Conservation (phyloP, 1,140 invertebrate genomes). For the Drosophila kepulauana region DNA sequence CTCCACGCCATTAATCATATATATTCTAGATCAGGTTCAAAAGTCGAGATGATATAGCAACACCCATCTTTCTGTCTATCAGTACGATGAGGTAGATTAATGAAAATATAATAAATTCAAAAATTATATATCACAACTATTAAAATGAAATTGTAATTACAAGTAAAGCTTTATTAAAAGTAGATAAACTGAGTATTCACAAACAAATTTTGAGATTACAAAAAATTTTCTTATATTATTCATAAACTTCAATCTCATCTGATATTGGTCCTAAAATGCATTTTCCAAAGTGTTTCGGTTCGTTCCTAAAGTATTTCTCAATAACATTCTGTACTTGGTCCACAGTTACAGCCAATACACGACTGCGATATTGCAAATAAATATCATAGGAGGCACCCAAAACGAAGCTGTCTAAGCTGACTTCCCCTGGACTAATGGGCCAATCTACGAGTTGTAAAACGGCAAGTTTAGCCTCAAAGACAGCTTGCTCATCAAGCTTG, state of each 20-base stretch:
- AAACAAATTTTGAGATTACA: too few relatives aligned
- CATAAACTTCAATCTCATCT: background rate
- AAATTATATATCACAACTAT: too few relatives aligned
- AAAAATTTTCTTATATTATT: too few relatives aligned
- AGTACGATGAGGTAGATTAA: too few relatives aligned
- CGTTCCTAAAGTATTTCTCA: slow-evolving; percentile 88
- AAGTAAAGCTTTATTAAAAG: too few relatives aligned
- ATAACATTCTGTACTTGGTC: slow-evolving; percentile 89
- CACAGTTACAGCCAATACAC: slow-evolving; percentile 88
- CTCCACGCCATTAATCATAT: too few relatives aligned
- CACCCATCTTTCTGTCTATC: too few relatives aligned
- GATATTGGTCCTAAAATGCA: slow-evolving; percentile 88
- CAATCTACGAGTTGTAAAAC: slow-evolving; percentile 92
- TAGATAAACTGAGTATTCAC: too few relatives aligned
- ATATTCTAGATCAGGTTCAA: too few relatives aligned
- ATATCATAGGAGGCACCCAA: slow-evolving; percentile 90
- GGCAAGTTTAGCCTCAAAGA: slow-evolving; percentile 94
- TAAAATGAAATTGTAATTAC: too few relatives aligned
- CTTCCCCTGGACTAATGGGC: slow-evolving; percentile 91
- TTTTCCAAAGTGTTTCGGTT: slow-evolving; percentile 85
- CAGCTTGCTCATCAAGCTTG: slow-evolving; percentile 86
- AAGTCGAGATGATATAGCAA: too few relatives aligned
- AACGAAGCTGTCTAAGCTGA: slow-evolving; percentile 90
- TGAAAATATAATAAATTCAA: too few relatives aligned
- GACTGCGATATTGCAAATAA: slow-evolving; percentile 89